Percentiles rank a stretch among this genome's conserved stretches.
These are phyloP conservation scores for Cladopsammia gracilis DNA, from an alignment of 64 coral and sea anemone species.

Conservation along the genomic window DNA sequence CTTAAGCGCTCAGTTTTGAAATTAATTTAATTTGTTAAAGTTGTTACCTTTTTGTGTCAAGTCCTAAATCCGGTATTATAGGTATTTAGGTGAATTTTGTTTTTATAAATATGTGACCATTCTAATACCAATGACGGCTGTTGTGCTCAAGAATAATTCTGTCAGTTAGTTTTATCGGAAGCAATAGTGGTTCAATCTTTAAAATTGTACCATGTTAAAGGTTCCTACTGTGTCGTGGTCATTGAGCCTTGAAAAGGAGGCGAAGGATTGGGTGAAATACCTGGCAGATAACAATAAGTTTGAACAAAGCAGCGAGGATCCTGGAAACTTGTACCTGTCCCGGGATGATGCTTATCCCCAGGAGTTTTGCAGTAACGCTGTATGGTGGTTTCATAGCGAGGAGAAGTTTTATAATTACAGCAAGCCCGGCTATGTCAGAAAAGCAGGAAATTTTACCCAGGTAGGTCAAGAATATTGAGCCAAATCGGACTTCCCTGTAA, in stretches of 20 bases:
- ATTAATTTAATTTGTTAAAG: no score
- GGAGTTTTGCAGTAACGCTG: constrained; percentile 13
- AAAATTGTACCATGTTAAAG: neutral
- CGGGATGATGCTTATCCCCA: neutral
- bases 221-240: constrained; percentile 18
- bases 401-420: constrained; percentile 28
- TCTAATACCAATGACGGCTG: no score
- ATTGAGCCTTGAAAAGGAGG: constrained; percentile 6
- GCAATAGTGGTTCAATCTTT: no score
- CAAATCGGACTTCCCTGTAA: no score
- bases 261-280: neutral
- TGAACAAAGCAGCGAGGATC: neutral
- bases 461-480: neutral
- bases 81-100: no score
- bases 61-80: no score
- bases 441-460: constrained; percentile 41
- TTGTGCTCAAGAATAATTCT: no score
- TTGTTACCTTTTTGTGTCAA: no score
- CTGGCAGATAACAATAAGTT: constrained; percentile 16
- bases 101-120: no score
- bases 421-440: neutral
- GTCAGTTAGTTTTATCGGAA: no score
- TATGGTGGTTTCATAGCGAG: constrained; percentile 16
- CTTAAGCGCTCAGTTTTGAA: no score
- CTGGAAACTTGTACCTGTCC: constrained; percentile 35